These are phyloP conservation scores for Labia minor DNA, from an alignment of 2,888 invertebrate species.

Conservation along the genomic window DNA sequence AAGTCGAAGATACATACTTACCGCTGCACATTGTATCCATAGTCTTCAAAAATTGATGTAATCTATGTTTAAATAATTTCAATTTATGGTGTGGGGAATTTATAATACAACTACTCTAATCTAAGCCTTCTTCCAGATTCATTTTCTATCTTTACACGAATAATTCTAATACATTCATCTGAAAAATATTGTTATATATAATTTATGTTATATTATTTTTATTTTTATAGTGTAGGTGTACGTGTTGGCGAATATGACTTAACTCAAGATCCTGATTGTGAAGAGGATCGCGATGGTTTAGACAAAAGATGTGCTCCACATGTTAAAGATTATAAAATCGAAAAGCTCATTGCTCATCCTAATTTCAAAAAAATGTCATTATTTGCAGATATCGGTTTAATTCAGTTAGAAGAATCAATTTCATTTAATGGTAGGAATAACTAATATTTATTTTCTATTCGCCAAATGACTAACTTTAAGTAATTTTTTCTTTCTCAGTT, in stretches of 20 bases:
- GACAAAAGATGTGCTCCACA: conserved; percentile 17
- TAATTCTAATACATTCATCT: too few species aligned
- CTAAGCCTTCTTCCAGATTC: not conserved
- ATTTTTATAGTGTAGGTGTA: conserved; percentile 41
- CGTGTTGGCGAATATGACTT: conserved; percentile 52
- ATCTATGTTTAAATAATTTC: not conserved
- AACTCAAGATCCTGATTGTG: conserved; percentile 33
- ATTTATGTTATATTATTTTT: too few species aligned
- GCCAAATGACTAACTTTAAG: too few species aligned
- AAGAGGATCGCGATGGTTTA: conserved; percentile 21
- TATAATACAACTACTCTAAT: not conserved
- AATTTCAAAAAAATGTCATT: conserved; percentile 40
- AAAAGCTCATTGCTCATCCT: conserved; percentile 42
- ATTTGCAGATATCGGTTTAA: conserved; percentile 49
- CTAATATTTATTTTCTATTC: too few species aligned
- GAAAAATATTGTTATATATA: too few species aligned
- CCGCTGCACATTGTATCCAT: not conserved
- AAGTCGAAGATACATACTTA: not conserved
- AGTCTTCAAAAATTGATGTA: not conserved
- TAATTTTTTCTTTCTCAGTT: too few species aligned
- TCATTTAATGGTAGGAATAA: not conserved
- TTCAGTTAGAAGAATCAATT: not conserved
- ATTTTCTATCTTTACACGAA: too few species aligned
- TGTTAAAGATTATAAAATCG: conserved; percentile 38
- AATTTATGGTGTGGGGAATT: too few species aligned